Percentiles rank a stretch among this genome's conserved stretches.
Evolutionary conservation across 2,888 invertebrate species (phyloP).

Genomic region (Eumacrocentrus americanus): DNA sequence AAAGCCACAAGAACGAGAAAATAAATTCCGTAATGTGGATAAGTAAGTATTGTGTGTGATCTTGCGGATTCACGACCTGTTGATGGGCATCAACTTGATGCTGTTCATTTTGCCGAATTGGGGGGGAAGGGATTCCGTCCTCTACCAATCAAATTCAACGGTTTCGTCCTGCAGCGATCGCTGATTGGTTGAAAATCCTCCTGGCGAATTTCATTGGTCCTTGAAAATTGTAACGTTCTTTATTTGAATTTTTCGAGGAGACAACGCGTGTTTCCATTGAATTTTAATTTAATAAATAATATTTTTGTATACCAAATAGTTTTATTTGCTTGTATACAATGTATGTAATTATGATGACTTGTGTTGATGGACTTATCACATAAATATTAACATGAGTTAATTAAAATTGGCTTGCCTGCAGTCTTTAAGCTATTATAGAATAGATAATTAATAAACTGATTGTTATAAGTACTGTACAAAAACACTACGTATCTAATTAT

Average conservation of each 20-base stretch:
- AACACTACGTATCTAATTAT: background rate
- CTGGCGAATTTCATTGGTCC: background rate
- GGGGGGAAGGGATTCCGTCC: background rate
- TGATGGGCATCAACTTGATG: slow-evolving; percentile 5
- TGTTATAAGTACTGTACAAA: background rate
- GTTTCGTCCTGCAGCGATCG: no score
- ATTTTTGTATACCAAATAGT: no score
- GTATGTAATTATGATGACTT: no score
- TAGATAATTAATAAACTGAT: background rate
- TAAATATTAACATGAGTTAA: no score
- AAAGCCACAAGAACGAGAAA: background rate
- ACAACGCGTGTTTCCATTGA: no score
- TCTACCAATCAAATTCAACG: background rate
- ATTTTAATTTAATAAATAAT: no score
- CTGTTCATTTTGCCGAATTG: background rate
- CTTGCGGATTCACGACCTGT: background rate
- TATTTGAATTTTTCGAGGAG: background rate
- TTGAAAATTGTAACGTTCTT: background rate
- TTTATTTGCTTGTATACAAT: no score
- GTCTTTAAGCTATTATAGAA: background rate
- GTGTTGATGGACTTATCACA: no score
- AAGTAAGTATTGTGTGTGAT: background rate
- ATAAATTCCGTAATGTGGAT: no score
- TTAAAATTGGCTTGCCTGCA: background rate
- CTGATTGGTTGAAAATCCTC: background rate